Evolutionary conservation across 2,113 vertebrate species (phyloP), one percentile per base, ranked within the genome.

Genomic region (Fukomys damarensis): DNA sequence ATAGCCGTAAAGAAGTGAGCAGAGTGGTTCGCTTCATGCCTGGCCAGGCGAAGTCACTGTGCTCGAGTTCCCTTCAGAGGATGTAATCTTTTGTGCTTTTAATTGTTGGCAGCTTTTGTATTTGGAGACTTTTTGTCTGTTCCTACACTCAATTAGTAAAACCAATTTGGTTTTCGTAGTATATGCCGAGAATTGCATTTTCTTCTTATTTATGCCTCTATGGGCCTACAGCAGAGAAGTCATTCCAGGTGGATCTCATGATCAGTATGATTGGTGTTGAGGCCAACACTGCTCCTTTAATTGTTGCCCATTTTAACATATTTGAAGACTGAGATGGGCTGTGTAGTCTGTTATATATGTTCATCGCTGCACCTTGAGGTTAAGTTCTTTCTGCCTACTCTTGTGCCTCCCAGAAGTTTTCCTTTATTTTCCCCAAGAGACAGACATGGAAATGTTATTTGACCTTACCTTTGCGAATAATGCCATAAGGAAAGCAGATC

Each of bases 361-460:
- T 77, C 76, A 54, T 49, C 66, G 24, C 89, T 28, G 46, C 28
- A 58, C 38, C 74, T 86, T 90, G 49, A 89, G 61, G 43, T 63
- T 76, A 61, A 74, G 38, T 77, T 96, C n/a, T 86, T 94, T n/a
- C 12, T 59, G 56, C 54, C 79, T 94, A 3, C 56, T 89, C 86
- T 61, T 90, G 32, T 61, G 28, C 16, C 49, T 93, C 66, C 83
- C 58, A 80, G 82, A 82, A 85, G 7, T 76, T 89, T 77, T 65
- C 41, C 72, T 97, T 92, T 96, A 59, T 93, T 80, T 86, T 58
- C 16, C 81, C 66, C 68, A 79, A 58, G 84, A 93, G 32, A 68
- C 58, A 56, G 82, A 68, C n/a, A 68, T 86, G 59, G 87, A 84
- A 82, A 68, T 93, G 9, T 80, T 76, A 28, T 68, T 96, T 54